A percentile compares a stretch with the other conserved stretches of the same genome.
Conservation (phyloP, 2,113 vertebrate species). For the Cyanoramphus novaezelandiae region DNA sequence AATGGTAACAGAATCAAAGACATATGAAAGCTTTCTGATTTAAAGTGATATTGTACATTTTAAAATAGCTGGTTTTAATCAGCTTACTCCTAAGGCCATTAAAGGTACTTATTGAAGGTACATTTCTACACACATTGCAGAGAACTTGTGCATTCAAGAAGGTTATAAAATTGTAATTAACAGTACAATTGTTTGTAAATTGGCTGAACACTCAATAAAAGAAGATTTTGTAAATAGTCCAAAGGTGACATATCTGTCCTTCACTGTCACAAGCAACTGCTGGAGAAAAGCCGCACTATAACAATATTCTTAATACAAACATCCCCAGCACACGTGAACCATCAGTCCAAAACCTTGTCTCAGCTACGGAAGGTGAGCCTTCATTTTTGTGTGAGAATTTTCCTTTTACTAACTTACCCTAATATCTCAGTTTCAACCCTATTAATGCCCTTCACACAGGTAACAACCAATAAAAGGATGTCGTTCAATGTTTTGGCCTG, state of each 20-base stretch:
- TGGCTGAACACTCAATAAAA: not conserved
- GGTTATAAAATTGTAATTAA: not conserved
- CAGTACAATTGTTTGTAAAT: not conserved
- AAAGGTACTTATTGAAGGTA: not conserved
- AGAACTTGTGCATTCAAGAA: not conserved
- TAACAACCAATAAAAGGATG: not conserved
- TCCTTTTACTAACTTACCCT: not conserved
- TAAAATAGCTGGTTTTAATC: not conserved
- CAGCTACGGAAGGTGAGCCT: not conserved
- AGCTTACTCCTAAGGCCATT: not conserved
- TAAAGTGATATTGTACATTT: not conserved
- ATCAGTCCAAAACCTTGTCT: not conserved
- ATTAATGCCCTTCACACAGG: not conserved
- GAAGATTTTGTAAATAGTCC: not conserved
- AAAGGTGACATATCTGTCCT: not conserved
- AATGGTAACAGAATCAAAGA: slow-evolving; percentile 14
- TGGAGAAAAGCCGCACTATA: not conserved
- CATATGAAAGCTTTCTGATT: not conserved
- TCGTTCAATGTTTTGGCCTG: not conserved
- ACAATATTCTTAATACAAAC: not conserved
- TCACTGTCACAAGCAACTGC: not conserved
- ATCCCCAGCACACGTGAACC: accelerated
- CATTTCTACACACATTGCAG: not conserved
- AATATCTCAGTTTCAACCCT: not conserved
- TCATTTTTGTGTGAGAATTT: not conserved